These are phyloP conservation scores for Pterostichus niger DNA, from an alignment of 2,888 invertebrate genomes.

Conservation along the genomic window DNA sequence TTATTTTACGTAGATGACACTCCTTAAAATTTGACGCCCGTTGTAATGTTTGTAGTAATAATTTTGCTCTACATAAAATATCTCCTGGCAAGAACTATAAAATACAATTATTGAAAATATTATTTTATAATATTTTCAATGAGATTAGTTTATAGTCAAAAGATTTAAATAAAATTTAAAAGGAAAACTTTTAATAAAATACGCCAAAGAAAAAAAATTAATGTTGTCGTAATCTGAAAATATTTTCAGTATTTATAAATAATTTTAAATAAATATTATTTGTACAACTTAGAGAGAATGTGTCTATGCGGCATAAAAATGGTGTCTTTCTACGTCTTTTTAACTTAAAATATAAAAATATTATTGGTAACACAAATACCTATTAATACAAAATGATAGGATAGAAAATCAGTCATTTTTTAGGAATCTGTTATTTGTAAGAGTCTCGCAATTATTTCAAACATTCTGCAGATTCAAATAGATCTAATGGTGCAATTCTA, in stretches of 20 bases:
- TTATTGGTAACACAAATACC: constrained; percentile 48
- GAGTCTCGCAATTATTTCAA: background rate
- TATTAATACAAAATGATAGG: constrained; percentile 21
- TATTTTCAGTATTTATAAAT: constrained; percentile 68
- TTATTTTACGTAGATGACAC: constrained; percentile 73
- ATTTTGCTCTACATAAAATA: constrained; percentile 71
- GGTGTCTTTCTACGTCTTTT: constrained; percentile 73
- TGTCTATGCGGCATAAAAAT: constrained; percentile 71
- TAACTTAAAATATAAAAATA: constrained; percentile 36
- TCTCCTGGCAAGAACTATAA: constrained; percentile 69
- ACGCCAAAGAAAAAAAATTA: constrained; percentile 72
- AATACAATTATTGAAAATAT: constrained; percentile 67
- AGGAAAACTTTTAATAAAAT: constrained; percentile 72
- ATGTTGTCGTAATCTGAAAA: constrained; percentile 74
- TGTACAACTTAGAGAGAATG: constrained; percentile 70
- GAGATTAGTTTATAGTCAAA: constrained; percentile 45
- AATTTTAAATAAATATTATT: constrained; percentile 71
- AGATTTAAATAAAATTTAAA: constrained; percentile 67
- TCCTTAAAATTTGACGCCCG: constrained; percentile 73
- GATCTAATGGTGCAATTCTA: too few relatives aligned
- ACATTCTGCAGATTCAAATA: too few relatives aligned
- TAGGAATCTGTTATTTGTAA: constrained; percentile 28
- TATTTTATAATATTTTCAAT: constrained; percentile 42
- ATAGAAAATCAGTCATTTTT: constrained; percentile 42
- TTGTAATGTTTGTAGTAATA: constrained; percentile 68